Conservation (phyloP, 2,797 vertebrate genomes). For the Hemitrygon akajei region DNA sequence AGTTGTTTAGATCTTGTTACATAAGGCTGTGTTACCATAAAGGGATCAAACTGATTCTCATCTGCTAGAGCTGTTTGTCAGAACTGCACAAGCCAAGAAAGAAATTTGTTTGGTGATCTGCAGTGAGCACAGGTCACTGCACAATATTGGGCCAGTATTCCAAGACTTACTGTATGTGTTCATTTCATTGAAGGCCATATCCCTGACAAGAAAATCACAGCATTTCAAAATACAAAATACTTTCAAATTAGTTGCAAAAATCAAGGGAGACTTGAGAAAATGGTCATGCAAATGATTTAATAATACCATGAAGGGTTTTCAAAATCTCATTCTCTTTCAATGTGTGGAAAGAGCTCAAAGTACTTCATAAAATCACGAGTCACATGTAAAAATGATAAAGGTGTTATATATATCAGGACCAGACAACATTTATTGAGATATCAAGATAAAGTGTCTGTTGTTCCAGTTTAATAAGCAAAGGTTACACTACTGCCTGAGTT, state of each 20-base stretch:
- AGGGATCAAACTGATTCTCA: too few relatives aligned
- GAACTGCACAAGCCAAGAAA: too few relatives aligned
- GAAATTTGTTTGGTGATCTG: too few relatives aligned
- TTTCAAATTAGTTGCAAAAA: not conserved
- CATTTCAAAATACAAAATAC: not conserved
- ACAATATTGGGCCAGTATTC: too few relatives aligned
- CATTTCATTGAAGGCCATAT: not conserved
- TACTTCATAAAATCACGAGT: not conserved
- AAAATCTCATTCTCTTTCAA: not conserved
- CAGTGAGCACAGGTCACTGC: too few relatives aligned
- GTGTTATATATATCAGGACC: not conserved
- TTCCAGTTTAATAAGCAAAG: not conserved
- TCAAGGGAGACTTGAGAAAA: not conserved
- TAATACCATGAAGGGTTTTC: not conserved
- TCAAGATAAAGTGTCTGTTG: not conserved
- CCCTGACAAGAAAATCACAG: not conserved
- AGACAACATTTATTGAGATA: conserved; percentile 10
- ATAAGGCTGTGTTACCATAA: too few relatives aligned
- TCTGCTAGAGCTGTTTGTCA: too few relatives aligned
- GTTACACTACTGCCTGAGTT: not conserved
- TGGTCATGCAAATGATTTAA: not conserved
- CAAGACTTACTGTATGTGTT: not conserved
- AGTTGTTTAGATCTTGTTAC: too few relatives aligned
- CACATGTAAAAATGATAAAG: not conserved
- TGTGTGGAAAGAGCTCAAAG: not conserved